phyloP scores from a whole-genome alignment of 2,888 invertebrate genomes.

The Pterobdella sp. region DNA sequence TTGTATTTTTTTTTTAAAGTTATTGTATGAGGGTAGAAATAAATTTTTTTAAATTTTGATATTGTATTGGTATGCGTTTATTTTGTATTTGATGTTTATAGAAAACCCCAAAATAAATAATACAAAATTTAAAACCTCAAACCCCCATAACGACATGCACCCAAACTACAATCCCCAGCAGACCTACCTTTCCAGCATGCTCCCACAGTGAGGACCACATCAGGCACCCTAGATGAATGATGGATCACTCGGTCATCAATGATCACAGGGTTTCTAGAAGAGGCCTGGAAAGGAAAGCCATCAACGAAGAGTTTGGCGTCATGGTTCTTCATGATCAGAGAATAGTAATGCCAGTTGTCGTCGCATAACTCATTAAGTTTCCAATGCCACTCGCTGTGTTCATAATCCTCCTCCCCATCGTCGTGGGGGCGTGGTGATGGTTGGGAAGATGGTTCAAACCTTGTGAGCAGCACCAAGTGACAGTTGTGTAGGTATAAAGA shows the following conservation, averaged over 20 bases:
- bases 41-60: background rate
- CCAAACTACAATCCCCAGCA: background rate
- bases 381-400: conserved; percentile 98
- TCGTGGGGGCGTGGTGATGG: conserved; percentile 49
- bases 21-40: background rate
- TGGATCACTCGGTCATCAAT: conserved; percentile 99
- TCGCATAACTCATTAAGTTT: conserved; percentile 86
- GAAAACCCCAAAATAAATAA: background rate
- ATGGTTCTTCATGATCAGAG: conserved; percentile 68
- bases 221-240: conserved; percentile 65
- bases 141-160: background rate
- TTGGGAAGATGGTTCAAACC: conserved; percentile 73
- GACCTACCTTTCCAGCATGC: conserved; percentile 86
- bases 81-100: background rate
- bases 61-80: background rate
- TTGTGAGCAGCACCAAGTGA: conserved; percentile 79
- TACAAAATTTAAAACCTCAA: background rate
- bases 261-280: conserved; percentile 81
- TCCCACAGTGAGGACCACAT: conserved; percentile 81
- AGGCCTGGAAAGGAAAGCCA: conserved; percentile 65
- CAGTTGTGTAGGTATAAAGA: conserved; percentile 94
- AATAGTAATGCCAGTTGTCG: conserved; percentile 97
- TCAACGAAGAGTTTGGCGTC: conserved; percentile 67
- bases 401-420: conserved; percentile 50
- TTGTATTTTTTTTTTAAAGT: background rate